These are phyloP conservation scores for Columba janthina DNA, from an alignment of 2,113 vertebrate species.

Conservation along the genomic window DNA sequence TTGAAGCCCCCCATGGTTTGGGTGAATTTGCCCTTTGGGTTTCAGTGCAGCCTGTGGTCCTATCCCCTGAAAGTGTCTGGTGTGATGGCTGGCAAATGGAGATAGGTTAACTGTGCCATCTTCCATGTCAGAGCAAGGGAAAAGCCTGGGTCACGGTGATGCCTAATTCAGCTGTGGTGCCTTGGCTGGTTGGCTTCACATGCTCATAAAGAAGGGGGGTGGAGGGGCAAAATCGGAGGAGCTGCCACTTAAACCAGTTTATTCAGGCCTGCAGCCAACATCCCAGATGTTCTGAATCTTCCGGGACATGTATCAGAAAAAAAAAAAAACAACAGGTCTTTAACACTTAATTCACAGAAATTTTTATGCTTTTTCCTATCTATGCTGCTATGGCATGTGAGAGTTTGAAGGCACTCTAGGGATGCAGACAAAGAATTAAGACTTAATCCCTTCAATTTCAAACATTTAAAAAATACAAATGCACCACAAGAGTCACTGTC, in stretches of 20 bases:
- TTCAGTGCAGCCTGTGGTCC: background rate
- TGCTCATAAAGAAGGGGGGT: background rate
- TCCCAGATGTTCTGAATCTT: background rate
- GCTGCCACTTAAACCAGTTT: background rate
- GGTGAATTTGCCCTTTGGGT: background rate
- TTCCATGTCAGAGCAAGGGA: background rate
- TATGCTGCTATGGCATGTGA: background rate
- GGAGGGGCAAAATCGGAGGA: background rate
- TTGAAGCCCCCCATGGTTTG: background rate
- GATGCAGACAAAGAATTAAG: conserved; percentile 6
- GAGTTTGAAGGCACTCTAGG: background rate
- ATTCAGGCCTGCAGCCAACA: background rate
- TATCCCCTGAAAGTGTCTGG: background rate
- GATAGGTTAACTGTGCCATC: background rate
- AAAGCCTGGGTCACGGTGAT: background rate
- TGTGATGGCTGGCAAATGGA: background rate
- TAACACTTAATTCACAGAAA: background rate
- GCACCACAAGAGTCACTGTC: background rate
- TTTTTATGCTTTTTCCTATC: background rate
- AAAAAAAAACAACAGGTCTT: background rate
- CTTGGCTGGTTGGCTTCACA: background rate
- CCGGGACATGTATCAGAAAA: background rate
- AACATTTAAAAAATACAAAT: conserved; percentile 9
- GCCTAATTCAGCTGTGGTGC: background rate
- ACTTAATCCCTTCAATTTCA: background rate